These are phyloP conservation scores for Hippocampus zosterae DNA, from an alignment of 2,113 vertebrate species.

Conservation along the genomic window DNA sequence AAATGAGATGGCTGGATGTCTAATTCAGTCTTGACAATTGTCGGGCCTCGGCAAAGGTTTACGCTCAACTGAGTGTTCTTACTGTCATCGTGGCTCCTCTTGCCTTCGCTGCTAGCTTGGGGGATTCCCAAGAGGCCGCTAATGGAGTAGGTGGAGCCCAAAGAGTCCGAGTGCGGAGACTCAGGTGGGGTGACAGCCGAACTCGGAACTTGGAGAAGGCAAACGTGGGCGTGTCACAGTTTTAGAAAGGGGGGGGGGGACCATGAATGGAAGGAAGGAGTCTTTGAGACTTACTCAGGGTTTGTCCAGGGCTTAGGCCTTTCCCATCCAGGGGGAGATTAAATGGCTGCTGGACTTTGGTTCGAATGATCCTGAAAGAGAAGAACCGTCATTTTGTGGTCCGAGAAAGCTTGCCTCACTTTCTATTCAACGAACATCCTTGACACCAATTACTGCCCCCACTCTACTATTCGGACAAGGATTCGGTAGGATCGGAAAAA, in stretches of 20 bases:
- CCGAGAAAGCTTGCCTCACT: not conserved
- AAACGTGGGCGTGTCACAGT: conserved; percentile 3
- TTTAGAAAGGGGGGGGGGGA: not conserved
- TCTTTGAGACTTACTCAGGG: conserved; percentile 75
- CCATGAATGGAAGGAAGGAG: not conserved
- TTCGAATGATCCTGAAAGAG: conserved; percentile 81
- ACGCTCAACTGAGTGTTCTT: conserved; percentile 49
- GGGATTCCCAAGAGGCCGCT: conserved; percentile 84
- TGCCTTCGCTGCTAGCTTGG: conserved; percentile 73
- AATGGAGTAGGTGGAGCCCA: conserved; percentile 90
- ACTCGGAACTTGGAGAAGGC: conserved; percentile 77
- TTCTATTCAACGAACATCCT: too few species aligned
- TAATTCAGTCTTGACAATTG: not conserved
- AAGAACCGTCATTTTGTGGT: not conserved
- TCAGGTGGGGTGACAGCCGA: conserved; percentile 86
- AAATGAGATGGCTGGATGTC: not conserved
- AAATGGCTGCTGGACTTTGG: conserved; percentile 88
- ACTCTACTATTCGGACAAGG: too few species aligned
- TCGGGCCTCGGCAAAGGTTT: not conserved
- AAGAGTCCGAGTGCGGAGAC: conserved; percentile 85
- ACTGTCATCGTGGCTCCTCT: conserved; percentile 87
- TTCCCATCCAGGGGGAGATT: conserved; percentile 86
- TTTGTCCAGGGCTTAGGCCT: conserved; percentile 82
- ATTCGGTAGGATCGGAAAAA: too few species aligned
- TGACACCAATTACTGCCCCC: too few species aligned